Base-by-base conservation (phyloP, 2,888 invertebrate genomes). In the Osmoderma eremita region DNA sequence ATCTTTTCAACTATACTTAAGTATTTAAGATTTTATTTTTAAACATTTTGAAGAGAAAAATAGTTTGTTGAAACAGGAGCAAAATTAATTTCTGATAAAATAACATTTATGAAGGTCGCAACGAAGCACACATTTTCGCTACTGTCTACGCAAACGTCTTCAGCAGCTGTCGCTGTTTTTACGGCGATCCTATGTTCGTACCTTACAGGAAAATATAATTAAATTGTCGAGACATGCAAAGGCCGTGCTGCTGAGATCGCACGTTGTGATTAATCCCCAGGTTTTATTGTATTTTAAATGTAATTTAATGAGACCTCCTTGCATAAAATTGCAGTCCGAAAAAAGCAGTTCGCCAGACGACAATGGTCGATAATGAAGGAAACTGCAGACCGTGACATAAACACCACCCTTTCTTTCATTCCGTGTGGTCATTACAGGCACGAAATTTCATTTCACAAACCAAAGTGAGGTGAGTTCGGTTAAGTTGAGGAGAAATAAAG, bases 301-400 rank as follows among this genome's bases (percentile, higher is more conserved):
- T 75, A 80, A 80, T 80, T 81, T 80, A 79, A 78, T 76, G 77
- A 79, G 78, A 78, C 76, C 76, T 76, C 75, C 78, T 80, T 79
- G 80, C 80, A 80, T 80, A 78, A 80, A 81, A 80, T 79, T 80
- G 78, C 78, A 75, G 73, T 73, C 75, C 74, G 66, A 76, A 79
- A 78, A 78, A 78, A 76, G 66, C 56, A 70, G 67, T 72, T 74
- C 70, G 67, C 69, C 73, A 74, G 76, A 78, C 78, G 78, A 77
- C 78, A 78, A 78, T 78, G 76, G 73, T 74, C 76, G 75, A 75
- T 76, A 77, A 78, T 77, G 76, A 76, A 74, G 74, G 72, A 75
- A 76, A 77, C 75, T 74, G 73, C 71, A 76, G 76, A 79, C 78
- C 78, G 77, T 78, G 77, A 78, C 77, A 74, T 76, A 74, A 75